phyloP scores from a whole-genome alignment of 2,888 invertebrate genomes.

The Drosophila kokeensis region DNA sequence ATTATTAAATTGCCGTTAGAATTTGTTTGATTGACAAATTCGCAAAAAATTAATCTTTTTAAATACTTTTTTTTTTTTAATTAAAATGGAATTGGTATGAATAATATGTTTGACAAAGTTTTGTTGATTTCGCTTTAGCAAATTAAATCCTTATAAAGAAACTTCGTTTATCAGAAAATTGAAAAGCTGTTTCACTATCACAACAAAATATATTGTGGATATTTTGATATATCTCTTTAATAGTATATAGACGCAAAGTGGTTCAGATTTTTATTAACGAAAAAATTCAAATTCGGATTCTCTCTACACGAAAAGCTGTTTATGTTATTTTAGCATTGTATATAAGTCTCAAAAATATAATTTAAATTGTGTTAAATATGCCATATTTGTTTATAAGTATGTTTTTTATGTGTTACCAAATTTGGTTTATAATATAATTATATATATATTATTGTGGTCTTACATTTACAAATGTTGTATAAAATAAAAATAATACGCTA shows the following conservation, averaged over 20 bases:
- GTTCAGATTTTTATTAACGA: neutral
- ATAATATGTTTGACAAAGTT: neutral
- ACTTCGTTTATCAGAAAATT: neutral
- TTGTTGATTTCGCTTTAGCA: neutral
- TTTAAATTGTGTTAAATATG: neutral
- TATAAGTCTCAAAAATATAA: neutral
- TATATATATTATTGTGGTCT: neutral
- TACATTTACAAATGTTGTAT: neutral
- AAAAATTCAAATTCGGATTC: neutral
- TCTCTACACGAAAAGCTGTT: neutral
- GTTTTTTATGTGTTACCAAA: neutral
- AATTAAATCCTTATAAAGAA: neutral
- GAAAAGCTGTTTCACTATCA: neutral
- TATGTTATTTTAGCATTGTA: neutral
- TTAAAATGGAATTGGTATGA: neutral
- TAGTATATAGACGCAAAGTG: neutral
- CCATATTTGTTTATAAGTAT: no score
- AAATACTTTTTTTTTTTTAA: neutral
- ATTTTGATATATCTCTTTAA: neutral
- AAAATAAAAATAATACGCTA: neutral
- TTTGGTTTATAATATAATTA: neutral
- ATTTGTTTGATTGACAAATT: no score
- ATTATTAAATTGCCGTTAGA: accelerated
- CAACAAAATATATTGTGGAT: neutral
- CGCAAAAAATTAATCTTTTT: neutral